Evolutionary conservation across 2,888 invertebrate genomes (phyloP).

Genomic region (Athripsodes cinereus): DNA sequence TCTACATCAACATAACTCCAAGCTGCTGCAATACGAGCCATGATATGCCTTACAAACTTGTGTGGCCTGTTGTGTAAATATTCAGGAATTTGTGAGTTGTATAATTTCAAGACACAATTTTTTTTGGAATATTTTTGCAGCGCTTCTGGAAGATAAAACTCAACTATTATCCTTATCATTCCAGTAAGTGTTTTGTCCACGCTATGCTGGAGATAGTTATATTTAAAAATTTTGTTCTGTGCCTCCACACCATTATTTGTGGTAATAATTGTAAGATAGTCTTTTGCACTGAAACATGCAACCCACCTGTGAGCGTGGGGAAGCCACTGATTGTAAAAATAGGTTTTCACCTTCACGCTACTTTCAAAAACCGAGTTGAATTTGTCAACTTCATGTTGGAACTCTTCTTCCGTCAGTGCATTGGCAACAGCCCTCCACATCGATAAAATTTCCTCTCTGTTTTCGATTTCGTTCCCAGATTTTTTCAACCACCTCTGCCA

Average conservation of each 20-base stretch:
- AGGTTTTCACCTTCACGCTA: too few relatives aligned
- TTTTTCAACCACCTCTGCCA: too few relatives aligned
- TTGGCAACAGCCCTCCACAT: background rate
- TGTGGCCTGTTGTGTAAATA: too few relatives aligned
- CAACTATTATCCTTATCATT: background rate
- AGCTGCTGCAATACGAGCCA: too few relatives aligned
- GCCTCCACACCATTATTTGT: background rate
- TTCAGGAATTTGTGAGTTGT: too few relatives aligned
- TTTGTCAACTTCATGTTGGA: background rate
- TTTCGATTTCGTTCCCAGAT: background rate
- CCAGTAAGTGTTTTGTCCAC: background rate
- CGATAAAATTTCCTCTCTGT: background rate
- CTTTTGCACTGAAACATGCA: background rate
- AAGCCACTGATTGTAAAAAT: too few relatives aligned
- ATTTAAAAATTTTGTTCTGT: too few relatives aligned
- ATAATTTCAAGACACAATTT: too few relatives aligned
- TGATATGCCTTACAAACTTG: too few relatives aligned
- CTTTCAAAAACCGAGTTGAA: background rate
- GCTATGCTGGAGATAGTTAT: background rate
- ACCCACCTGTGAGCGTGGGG: background rate
- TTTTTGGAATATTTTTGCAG: background rate
- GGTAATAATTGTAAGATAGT: background rate
- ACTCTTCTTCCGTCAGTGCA: background rate
- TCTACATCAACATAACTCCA: too few relatives aligned
- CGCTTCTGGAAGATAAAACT: background rate